These are phyloP conservation scores for Anastrepha obliqua DNA, from an alignment of 1,140 invertebrate genomes.

Conservation along the genomic window DNA sequence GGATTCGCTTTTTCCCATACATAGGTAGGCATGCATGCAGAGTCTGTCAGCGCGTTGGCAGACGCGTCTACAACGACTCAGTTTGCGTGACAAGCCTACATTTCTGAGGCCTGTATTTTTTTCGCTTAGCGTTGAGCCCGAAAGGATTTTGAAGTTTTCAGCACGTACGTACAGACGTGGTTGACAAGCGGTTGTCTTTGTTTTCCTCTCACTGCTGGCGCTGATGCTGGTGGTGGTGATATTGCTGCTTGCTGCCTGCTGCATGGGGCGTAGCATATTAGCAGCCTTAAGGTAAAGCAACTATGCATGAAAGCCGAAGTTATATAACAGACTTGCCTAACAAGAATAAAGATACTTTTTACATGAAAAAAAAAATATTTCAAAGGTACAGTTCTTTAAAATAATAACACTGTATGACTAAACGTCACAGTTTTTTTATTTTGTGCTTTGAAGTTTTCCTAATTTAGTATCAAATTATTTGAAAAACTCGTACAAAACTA, in stretches of 20 bases:
- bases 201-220: not conserved
- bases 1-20: not conserved
- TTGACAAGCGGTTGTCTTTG: not conserved
- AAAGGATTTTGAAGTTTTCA: not conserved
- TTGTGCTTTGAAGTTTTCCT: too few species aligned
- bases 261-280: not conserved
- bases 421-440: too few species aligned
- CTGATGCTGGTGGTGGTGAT: too few species aligned
- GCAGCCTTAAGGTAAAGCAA: not conserved
- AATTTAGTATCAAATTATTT: too few species aligned
- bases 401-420: too few species aligned
- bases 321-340: not conserved
- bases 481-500: too few species aligned
- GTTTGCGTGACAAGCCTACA: conserved; percentile 4
- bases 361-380: too few species aligned
- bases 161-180: not conserved
- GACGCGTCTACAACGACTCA: not conserved
- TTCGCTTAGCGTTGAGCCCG: not conserved
- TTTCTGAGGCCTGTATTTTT: conserved; percentile 2
- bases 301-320: not conserved
- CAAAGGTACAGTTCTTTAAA: too few species aligned
- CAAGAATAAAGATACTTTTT: too few species aligned
- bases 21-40: not conserved
- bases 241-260: not conserved
- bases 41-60: not conserved